Conservation (phyloP, 2,888 invertebrate species). For the Tetheella fluctuosa region DNA sequence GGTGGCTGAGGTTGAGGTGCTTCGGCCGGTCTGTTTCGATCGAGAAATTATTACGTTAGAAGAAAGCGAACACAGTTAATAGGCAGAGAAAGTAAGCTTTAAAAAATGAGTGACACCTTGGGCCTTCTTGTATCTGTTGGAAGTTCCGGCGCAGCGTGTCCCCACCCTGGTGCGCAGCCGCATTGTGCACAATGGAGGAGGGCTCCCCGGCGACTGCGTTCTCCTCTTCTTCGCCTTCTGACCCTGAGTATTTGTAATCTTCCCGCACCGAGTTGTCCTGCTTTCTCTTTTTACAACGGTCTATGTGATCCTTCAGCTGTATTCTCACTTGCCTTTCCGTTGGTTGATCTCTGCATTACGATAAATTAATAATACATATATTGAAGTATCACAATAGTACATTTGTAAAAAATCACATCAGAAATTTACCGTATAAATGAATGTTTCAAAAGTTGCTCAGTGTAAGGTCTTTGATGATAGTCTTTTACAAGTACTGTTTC, state of each 20-base stretch:
- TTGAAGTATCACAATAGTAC: neutral
- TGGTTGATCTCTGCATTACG: slow-evolving; percentile 92
- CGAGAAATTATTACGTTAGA: slow-evolving; percentile 29
- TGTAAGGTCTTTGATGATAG: slow-evolving; percentile 99
- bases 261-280: slow-evolving; percentile 92
- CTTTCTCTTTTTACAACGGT: slow-evolving; percentile 96
- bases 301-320: slow-evolving; percentile 99
- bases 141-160: slow-evolving; percentile 98
- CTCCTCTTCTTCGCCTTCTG: slow-evolving; percentile 98
- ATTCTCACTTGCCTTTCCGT: slow-evolving; percentile 99
- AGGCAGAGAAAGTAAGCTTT: slow-evolving; percentile 29
- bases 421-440: slow-evolving; percentile 90
- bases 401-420: neutral
- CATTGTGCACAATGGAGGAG: slow-evolving; percentile 95
- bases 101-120: slow-evolving; percentile 50
- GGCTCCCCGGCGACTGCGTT: slow-evolving; percentile 96
- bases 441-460: slow-evolving; percentile 98
- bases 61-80: slow-evolving; percentile 24
- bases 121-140: slow-evolving; percentile 96
- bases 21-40: slow-evolving; percentile 86
- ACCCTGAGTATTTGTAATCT: slow-evolving; percentile 95
- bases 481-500: slow-evolving; percentile 99
- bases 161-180: slow-evolving; percentile 90
- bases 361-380: slow-evolving; percentile 12
- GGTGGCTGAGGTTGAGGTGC: slow-evolving; percentile 85